These are phyloP conservation scores for Protobothrops flavoviridis DNA, from an alignment of 2,113 vertebrate genomes.

Conservation along the genomic window DNA sequence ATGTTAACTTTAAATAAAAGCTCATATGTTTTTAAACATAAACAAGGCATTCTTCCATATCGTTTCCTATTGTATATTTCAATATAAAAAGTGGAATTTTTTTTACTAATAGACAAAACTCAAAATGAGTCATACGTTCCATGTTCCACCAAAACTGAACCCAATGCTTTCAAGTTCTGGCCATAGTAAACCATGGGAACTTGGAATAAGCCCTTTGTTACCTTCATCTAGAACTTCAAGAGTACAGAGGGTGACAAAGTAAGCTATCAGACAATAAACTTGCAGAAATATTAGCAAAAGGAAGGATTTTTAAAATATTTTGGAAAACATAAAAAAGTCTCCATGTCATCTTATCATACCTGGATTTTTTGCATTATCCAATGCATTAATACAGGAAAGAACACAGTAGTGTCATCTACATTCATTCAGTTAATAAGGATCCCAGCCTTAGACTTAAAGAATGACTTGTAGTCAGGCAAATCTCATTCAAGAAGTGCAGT, in stretches of 20 bases:
- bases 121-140: neutral
- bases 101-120: neutral
- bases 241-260: neutral
- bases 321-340: neutral
- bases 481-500: neutral
- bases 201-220: neutral
- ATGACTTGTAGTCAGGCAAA: neutral
- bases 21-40: neutral
- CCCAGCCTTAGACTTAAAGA: neutral
- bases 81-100: neutral
- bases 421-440: neutral
- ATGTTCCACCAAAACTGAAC: neutral
- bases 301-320: neutral
- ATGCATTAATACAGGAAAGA: neutral
- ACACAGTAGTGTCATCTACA: neutral
- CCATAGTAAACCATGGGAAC: neutral
- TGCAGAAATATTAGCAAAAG: neutral
- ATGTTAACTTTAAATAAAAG: neutral
- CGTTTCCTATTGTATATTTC: slow-evolving; percentile 10
- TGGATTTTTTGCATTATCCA: neutral
- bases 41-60: neutral
- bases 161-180: neutral
- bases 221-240: neutral
- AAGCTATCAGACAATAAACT: neutral
- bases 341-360: neutral